These are phyloP conservation scores for Procavia capensis DNA, from an alignment of 2,113 vertebrate species.

Conservation along the genomic window DNA sequence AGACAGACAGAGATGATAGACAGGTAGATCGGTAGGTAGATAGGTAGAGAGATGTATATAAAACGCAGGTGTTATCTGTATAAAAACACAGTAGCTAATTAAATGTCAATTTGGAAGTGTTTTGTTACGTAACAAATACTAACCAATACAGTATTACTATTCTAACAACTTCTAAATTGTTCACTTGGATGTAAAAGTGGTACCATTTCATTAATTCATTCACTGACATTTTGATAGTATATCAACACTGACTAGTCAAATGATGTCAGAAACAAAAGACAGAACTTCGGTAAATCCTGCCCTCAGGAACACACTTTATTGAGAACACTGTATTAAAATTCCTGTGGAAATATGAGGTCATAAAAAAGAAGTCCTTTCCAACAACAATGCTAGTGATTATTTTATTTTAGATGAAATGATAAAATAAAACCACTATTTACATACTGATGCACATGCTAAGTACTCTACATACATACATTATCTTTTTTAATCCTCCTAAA, in stretches of 20 bases:
- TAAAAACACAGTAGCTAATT: neutral
- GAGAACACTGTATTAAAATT: neutral
- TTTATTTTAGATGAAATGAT: neutral
- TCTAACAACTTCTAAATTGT: neutral
- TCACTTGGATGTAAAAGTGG: neutral
- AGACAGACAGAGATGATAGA: no score
- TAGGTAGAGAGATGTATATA: no score
- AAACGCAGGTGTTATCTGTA: no score
- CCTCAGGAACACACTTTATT: neutral
- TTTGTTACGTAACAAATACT: neutral
- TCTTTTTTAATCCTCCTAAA: neutral
- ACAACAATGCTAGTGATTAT: neutral
- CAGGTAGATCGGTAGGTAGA: no score
- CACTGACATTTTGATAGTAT: neutral
- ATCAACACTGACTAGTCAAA: neutral
- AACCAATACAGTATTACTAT: neutral
- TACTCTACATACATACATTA: neutral
- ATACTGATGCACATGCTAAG: neutral
- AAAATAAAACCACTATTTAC: neutral
- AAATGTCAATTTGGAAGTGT: neutral
- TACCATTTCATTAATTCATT: neutral
- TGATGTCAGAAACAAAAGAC: neutral
- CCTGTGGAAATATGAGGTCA: neutral
- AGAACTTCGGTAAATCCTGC: neutral
- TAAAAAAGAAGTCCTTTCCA: neutral